Evolutionary conservation across 2,113 vertebrate species (phyloP).

Genomic region (Prionailurus bengalensis): DNA sequence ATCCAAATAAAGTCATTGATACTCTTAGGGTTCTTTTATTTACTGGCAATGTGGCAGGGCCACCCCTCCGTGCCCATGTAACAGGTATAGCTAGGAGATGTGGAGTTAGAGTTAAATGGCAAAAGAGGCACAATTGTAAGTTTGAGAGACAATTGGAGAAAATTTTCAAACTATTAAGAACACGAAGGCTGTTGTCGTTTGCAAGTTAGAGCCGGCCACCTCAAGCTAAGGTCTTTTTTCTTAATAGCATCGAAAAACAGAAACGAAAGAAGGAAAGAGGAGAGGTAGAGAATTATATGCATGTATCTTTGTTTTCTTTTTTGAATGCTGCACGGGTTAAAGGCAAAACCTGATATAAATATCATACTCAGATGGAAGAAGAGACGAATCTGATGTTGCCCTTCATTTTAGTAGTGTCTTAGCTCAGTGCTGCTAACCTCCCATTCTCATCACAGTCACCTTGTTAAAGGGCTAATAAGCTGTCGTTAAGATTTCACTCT

Average conservation of each 20-base stretch:
- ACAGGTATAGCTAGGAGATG: constrained; percentile 26
- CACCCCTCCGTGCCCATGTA: background rate
- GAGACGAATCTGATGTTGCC: background rate
- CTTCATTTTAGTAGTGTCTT: background rate
- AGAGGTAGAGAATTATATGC: background rate
- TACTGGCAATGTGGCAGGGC: background rate
- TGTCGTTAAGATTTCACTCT: background rate
- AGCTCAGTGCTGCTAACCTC: accelerated
- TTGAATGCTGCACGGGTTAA: constrained; percentile 18
- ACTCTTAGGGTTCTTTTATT: background rate
- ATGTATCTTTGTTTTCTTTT: background rate
- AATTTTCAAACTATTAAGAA: constrained; percentile 55
- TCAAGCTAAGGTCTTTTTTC: background rate
- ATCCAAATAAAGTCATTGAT: background rate
- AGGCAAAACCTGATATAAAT: background rate
- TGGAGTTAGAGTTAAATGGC: constrained; percentile 73
- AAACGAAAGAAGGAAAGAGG: background rate
- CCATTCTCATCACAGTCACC: background rate
- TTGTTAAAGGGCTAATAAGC: background rate
- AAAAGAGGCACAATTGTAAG: constrained; percentile 73
- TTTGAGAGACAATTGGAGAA: constrained; percentile 53
- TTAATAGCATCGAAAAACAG: background rate
- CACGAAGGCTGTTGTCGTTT: constrained; percentile 39
- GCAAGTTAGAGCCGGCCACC: constrained; percentile 20
- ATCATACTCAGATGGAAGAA: background rate